phyloP scores from a whole-genome alignment of 2,888 invertebrate genomes.

The Drosophila nigritarsus region DNA sequence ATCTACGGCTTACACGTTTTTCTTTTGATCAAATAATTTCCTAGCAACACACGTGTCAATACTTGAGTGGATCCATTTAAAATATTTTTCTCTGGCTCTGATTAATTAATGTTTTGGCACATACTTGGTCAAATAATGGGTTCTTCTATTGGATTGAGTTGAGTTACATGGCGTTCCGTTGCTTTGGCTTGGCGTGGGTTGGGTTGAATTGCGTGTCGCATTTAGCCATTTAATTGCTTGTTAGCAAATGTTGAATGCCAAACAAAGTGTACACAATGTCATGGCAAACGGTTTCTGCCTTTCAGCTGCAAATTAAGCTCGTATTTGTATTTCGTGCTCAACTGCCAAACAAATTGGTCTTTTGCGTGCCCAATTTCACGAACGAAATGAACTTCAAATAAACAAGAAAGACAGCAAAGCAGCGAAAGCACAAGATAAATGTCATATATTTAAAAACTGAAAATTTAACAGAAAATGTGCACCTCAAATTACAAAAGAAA shows the following conservation, averaged over 20 bases:
- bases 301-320: slow-evolving; percentile 73
- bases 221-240: slow-evolving; percentile 69
- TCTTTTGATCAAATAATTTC: not conserved
- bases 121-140: slow-evolving; percentile 42
- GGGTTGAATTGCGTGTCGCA: slow-evolving; percentile 58
- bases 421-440: slow-evolving; percentile 21
- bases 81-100: slow-evolving; percentile 15
- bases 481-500: slow-evolving; percentile 32
- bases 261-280: slow-evolving; percentile 69
- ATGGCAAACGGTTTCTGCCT: slow-evolving; percentile 65
- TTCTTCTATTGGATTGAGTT: slow-evolving; percentile 6
- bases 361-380: slow-evolving; percentile 65
- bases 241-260: slow-evolving; percentile 64
- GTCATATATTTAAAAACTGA: slow-evolving; percentile 43
- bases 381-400: slow-evolving; percentile 27
- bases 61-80: not conserved
- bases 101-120: slow-evolving; percentile 68
- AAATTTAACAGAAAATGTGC: slow-evolving; percentile 35
- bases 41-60: not conserved
- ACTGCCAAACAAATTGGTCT: slow-evolving; percentile 70
- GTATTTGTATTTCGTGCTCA: slow-evolving; percentile 63
- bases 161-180: slow-evolving; percentile 4
- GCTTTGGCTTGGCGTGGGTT: not conserved
- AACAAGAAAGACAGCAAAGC: slow-evolving; percentile 1
- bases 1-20: not conserved